Conservation (phyloP, 2,888 invertebrate species). For the Scotopteryx bipunctaria region DNA sequence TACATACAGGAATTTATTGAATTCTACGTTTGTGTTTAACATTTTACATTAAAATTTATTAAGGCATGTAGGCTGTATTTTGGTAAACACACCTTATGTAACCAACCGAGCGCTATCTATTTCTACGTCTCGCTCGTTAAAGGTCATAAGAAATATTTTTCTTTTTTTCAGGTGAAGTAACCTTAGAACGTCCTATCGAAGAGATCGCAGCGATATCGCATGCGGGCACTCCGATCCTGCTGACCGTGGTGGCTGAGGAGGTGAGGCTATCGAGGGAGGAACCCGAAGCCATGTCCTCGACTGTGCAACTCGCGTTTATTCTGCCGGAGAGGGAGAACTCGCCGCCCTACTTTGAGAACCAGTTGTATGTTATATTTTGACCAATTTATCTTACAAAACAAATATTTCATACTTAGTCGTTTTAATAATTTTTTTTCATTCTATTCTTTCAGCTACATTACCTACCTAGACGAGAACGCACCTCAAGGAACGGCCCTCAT, state of each 20-base stretch:
- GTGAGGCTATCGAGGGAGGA: conserved; percentile 88
- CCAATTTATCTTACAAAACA: no score
- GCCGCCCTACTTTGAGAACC: conserved; percentile 91
- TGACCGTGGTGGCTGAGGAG: conserved; percentile 94
- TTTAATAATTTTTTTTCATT: neutral
- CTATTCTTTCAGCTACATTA: conserved; percentile 85
- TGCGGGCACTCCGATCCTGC: conserved; percentile 91
- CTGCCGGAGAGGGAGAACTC: conserved; percentile 90
- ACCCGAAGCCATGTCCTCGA: conserved; percentile 90
- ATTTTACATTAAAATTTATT: no score
- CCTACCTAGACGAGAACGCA: conserved; percentile 91
- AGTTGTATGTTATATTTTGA: conserved; percentile 90
- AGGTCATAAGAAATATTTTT: no score
- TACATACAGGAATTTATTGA: no score
- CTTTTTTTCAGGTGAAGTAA: conserved; percentile 70
- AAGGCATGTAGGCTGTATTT: no score
- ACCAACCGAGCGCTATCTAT: no score
- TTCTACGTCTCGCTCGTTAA: no score
- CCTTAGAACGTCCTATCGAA: conserved; percentile 86
- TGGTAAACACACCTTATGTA: no score
- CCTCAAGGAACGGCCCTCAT: conserved; percentile 90
- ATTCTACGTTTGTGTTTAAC: no score
- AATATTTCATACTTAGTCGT: neutral
- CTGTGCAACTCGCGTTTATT: conserved; percentile 92
- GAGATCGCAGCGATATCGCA: conserved; percentile 92